Evolutionary conservation across 2,113 vertebrate species (phyloP).

Genomic region (Theristicus caerulescens): DNA sequence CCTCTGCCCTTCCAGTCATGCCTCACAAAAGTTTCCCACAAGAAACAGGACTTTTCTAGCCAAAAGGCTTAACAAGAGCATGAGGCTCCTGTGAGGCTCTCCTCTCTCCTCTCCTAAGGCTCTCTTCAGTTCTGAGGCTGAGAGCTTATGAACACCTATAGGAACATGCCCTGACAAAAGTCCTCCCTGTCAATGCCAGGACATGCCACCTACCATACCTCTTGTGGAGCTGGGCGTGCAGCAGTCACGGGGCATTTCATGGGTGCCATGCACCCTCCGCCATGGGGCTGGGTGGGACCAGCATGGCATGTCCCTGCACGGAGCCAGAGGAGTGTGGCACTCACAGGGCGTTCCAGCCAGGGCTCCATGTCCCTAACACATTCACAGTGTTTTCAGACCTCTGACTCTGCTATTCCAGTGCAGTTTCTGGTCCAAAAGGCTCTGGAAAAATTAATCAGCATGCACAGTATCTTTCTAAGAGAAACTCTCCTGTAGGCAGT

Average conservation of each 20-base stretch:
- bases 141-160: background rate
- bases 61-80: background rate
- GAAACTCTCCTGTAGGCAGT: background rate
- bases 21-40: background rate
- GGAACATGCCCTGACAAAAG: background rate
- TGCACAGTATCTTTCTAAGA: background rate
- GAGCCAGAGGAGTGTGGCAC: background rate
- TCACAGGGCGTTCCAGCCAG: background rate
- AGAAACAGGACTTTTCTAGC: background rate
- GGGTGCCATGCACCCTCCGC: background rate
- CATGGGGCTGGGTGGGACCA: background rate
- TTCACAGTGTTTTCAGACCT: background rate
- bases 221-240: background rate
- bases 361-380: accelerated
- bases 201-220: background rate
- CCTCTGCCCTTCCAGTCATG: background rate
- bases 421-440: background rate
- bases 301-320: background rate
- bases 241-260: background rate
- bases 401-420: background rate
- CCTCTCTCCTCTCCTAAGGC: background rate
- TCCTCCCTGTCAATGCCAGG: background rate
- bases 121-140: background rate
- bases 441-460: background rate
- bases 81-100: background rate